Percentiles rank a stretch among this genome's conserved stretches.
Conservation (phyloP, 2,113 vertebrate genomes). For the Megaceryle maxima region DNA sequence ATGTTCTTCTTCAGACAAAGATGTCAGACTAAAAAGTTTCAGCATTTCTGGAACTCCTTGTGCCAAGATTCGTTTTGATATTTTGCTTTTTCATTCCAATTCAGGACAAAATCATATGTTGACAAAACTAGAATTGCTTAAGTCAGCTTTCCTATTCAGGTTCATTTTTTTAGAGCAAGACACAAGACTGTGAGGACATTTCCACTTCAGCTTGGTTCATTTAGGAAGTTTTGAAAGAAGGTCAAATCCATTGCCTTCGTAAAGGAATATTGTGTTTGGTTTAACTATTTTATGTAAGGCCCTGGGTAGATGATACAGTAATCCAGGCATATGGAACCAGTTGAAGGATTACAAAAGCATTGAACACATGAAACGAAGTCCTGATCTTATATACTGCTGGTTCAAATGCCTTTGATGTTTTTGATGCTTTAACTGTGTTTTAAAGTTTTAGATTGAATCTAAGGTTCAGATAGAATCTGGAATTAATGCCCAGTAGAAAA, state of each 20-base stretch:
- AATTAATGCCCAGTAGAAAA: slow-evolving; percentile 4
- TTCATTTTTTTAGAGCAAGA: neutral
- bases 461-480: neutral
- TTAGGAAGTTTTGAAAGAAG: neutral
- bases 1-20: slow-evolving; percentile 50
- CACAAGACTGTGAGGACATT: neutral
- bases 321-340: neutral
- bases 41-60: neutral
- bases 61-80: neutral
- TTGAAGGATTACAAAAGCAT: neutral
- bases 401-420: slow-evolving; percentile 17
- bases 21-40: slow-evolving; percentile 25
- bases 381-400: neutral
- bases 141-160: slow-evolving; percentile 14
- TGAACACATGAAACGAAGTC: neutral
- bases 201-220: neutral
- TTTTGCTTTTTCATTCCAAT: slow-evolving; percentile 8
- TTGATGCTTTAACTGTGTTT: neutral
- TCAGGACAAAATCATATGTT: slow-evolving; percentile 19
- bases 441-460: neutral
- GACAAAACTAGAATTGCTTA: slow-evolving; percentile 18
- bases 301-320: fast-evolving
- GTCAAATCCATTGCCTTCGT: neutral
- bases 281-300: neutral
- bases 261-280: neutral